These are phyloP conservation scores for Dryadula phaetusa DNA, from an alignment of 2,888 invertebrate species.

Conservation along the genomic window DNA sequence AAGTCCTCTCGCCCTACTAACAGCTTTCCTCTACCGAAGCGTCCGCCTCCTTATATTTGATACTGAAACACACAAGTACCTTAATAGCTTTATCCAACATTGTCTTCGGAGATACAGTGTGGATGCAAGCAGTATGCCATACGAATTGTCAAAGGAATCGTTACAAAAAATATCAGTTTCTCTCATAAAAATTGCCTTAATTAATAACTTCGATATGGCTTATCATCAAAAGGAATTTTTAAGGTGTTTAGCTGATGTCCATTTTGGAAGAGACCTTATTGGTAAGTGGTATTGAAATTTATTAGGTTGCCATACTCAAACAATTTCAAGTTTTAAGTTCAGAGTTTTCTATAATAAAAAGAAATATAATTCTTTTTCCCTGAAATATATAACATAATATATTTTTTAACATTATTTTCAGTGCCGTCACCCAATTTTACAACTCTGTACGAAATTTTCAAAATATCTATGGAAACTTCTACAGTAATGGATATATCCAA, in stretches of 20 bases:
- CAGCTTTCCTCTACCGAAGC: slow-evolving; percentile 84
- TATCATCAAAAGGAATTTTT: slow-evolving; percentile 87
- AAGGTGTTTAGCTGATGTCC: slow-evolving; percentile 81
- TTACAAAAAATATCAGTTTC: slow-evolving; percentile 84
- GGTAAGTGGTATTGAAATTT: slow-evolving; percentile 59
- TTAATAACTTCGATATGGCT: slow-evolving; percentile 85
- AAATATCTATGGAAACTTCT: slow-evolving; percentile 84
- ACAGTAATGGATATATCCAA: slow-evolving; percentile 81
- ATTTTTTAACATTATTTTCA: slow-evolving; percentile 52
- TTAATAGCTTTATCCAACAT: slow-evolving; percentile 66
- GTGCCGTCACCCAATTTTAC: slow-evolving; percentile 74
- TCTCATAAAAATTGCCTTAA: slow-evolving; percentile 85
- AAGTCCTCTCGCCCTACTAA: slow-evolving; percentile 85
- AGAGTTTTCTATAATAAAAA: too few species aligned
- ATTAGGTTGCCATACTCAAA: too few species aligned
- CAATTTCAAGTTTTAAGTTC: too few species aligned
- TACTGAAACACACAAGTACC: slow-evolving; percentile 64
- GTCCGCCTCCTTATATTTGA: slow-evolving; percentile 76
- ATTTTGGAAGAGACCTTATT: slow-evolving; percentile 83
- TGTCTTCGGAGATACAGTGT: slow-evolving; percentile 72
- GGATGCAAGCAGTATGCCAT: slow-evolving; percentile 60
- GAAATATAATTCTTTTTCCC: too few species aligned
- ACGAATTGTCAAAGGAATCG: slow-evolving; percentile 78
- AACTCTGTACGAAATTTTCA: slow-evolving; percentile 76
- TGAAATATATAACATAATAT: too few species aligned